Conservation (phyloP, 2,797 vertebrate species). For the Acipenser ruthenus region DNA sequence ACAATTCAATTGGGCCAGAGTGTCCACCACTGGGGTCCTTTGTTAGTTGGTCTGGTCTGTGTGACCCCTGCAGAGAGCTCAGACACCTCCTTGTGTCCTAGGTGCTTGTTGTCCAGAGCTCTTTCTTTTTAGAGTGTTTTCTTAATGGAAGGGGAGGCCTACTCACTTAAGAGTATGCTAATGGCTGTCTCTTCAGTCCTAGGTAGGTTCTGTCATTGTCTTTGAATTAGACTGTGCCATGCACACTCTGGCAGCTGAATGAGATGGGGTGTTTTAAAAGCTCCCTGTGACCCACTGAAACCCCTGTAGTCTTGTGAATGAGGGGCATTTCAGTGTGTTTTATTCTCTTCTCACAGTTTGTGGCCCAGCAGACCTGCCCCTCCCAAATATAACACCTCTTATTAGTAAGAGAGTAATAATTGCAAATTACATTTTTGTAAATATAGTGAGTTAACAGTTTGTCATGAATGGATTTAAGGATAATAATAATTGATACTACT, state of each 20-base stretch:
- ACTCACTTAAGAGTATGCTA: neutral
- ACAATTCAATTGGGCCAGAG: conserved; percentile 22
- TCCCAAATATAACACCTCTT: no score
- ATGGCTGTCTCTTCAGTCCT: neutral
- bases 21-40: conserved; percentile 25
- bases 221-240: neutral
- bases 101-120: conserved; percentile 16
- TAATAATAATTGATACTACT: no score
- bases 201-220: neutral
- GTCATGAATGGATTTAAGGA: no score
- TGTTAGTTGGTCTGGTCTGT: conserved; percentile 29
- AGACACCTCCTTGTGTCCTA: conserved; percentile 20
- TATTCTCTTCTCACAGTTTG: no score
- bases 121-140: conserved; percentile 24
- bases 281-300: neutral
- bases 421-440: no score
- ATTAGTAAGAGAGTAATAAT: no score
- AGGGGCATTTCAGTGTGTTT: no score
- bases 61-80: conserved; percentile 27
- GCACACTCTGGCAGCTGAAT: neutral
- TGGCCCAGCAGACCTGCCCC: no score
- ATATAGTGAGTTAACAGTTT: no score
- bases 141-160: conserved; percentile 22
- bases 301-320: neutral
- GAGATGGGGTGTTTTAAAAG: neutral